Percentiles rank a stretch among this genome's conserved stretches.
These are phyloP conservation scores for Picathartes gymnocephalus DNA, from an alignment of 2,113 vertebrate genomes.

Conservation along the genomic window DNA sequence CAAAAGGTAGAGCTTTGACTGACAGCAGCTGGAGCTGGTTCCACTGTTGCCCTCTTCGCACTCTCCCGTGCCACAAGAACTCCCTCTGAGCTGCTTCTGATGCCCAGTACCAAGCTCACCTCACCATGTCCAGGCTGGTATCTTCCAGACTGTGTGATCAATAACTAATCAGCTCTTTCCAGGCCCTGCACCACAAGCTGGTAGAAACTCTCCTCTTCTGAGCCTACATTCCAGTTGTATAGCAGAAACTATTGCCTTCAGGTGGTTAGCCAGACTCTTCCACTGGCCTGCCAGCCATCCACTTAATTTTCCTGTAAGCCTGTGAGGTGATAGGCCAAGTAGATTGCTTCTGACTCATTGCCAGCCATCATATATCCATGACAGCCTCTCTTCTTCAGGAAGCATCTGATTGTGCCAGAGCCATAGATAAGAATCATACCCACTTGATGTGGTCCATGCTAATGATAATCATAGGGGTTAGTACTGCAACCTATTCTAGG, in stretches of 20 bases:
- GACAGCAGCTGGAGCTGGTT: neutral
- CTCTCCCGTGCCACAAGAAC: accelerated
- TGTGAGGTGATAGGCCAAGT: neutral
- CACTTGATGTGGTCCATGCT: neutral
- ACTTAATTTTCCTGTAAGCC: neutral
- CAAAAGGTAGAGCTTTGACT: neutral
- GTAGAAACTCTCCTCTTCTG: neutral
- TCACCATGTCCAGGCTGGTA: neutral
- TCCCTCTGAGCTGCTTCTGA: neutral
- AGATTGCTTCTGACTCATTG: neutral
- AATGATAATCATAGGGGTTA: neutral
- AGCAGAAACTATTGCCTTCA: neutral
- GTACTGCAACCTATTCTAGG: neutral
- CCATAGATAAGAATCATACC: neutral
- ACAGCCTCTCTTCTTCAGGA: neutral
- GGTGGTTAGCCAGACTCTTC: neutral
- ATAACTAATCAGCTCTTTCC: neutral
- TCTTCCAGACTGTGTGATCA: neutral
- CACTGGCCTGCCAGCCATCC: neutral
- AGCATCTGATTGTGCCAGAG: neutral
- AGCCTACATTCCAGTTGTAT: neutral
- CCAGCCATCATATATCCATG: neutral
- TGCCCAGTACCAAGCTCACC: neutral
- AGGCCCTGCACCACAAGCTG: neutral
- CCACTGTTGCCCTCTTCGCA: neutral